phyloP scores from a whole-genome alignment of 2,113 vertebrate genomes.

The Hippolais icterina region DNA sequence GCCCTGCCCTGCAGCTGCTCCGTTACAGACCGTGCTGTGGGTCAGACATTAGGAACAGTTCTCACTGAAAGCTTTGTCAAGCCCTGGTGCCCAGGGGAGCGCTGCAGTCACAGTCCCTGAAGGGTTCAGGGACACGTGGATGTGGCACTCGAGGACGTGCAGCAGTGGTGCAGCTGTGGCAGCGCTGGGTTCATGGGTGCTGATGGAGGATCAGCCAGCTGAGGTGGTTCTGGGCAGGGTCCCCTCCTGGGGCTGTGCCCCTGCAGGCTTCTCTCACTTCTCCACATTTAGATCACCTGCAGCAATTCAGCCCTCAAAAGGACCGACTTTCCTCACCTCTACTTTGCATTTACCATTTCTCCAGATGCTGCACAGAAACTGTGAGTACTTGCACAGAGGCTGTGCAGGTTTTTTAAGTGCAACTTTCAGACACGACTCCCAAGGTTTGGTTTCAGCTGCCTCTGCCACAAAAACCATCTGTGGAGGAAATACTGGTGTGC shows the following conservation, averaged over 20 bases:
- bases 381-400: background rate
- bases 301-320: background rate
- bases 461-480: background rate
- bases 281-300: background rate
- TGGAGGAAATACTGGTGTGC: background rate
- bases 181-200: background rate
- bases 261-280: background rate
- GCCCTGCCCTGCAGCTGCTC: background rate
- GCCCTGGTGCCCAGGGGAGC: background rate
- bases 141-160: background rate
- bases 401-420: background rate
- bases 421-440: background rate
- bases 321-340: background rate
- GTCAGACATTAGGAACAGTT: accelerated
- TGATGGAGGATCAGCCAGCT: background rate
- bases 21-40: accelerated
- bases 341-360: background rate
- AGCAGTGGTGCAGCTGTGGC: background rate
- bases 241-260: background rate
- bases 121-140: background rate
- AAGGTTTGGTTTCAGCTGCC: background rate
- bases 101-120: background rate
- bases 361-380: background rate
- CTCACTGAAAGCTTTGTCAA: background rate
- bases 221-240: background rate